Evolutionary conservation across 2,113 vertebrate genomes (phyloP), one percentile per base, ranked within the genome.

Genomic region (Phalacrocorax aristotelis): DNA sequence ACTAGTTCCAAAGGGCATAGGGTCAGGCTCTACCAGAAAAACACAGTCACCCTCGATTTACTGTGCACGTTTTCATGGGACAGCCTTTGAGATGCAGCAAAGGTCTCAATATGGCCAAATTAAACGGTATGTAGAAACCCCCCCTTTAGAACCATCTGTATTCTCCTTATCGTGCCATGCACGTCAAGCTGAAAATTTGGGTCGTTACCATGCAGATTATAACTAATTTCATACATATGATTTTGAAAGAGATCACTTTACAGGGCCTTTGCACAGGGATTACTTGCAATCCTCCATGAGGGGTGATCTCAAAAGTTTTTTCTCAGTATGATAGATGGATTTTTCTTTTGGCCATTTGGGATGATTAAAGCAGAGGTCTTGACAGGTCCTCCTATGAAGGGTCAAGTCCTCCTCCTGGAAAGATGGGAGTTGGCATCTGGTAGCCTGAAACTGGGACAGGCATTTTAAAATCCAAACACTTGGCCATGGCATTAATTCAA

Each of bases 221-320:
- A 91, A 90, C 95, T 97, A 97, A 97, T 97, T 98, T 98, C 97
- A 97, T 97, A 97, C 97, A 97, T 93, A 97, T 97, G 97, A 97
- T 95, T 97, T 97, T 97, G 96, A 97, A 97, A 95, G 96, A 97
- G 97, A 97, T 98, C 97, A 90, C 83, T 93, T 98, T 98, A 97
- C 96, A 97, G 95, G 75, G 97, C 97, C 95, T 97, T 97, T 97
- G 95, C 95, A 90, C 90, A 97, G 95, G 98, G 96, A 98, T 98
- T 98, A 97, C 87, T 93, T 52, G 78, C 94, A 98, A 97, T 97
- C 96, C 95, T 96, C 42, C 87, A 89, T 85, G 92, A 97, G 96
- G 96, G 96, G 95, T 88, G 95, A 96, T 97, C 97, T 95, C 95
- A 85, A 94, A 97, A 97, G 86, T 95, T 96, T 96, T 97, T 91